Conservation (phyloP, 2,797 vertebrate genomes). For the Pipistrellus nathusii region DNA sequence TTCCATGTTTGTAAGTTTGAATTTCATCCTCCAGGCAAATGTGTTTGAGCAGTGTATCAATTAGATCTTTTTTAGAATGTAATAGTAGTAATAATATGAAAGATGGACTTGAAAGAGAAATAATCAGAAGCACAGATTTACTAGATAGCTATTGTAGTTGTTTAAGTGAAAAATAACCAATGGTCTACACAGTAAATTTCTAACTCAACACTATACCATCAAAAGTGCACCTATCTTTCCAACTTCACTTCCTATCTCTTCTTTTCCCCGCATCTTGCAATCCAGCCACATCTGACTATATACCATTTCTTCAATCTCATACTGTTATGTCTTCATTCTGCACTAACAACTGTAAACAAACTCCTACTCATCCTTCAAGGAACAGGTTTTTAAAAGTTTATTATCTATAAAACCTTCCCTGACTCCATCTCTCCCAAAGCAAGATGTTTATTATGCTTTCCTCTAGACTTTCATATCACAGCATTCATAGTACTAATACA, state of each 20-base stretch:
- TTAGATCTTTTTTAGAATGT: conserved; percentile 51
- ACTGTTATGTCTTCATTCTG: conserved; percentile 19
- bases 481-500: conserved; percentile 23
- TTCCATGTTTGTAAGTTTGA: conserved; percentile 48
- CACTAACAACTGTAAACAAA: conserved; percentile 44
- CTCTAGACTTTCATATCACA: conserved; percentile 52
- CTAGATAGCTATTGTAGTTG: neutral
- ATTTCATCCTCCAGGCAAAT: conserved; percentile 56
- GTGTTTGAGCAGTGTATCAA: conserved; percentile 33
- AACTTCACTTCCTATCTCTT: conserved; percentile 24
- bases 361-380: conserved; percentile 39
- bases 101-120: conserved; percentile 56
- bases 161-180: conserved; percentile 29
- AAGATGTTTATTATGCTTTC: conserved; percentile 70
- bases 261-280: conserved; percentile 33
- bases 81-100: conserved; percentile 53
- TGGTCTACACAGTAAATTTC: conserved; percentile 50
- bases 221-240: conserved; percentile 38
- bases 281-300: conserved; percentile 31
- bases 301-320: conserved; percentile 52
- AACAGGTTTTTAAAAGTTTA: conserved; percentile 15
- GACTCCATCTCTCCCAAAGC: neutral
- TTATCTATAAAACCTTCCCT: conserved; percentile 47
- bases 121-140: conserved; percentile 19
- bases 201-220: conserved; percentile 46